Evolutionary conservation across 2,113 vertebrate genomes (phyloP).

Genomic region (Anhinga anhinga): DNA sequence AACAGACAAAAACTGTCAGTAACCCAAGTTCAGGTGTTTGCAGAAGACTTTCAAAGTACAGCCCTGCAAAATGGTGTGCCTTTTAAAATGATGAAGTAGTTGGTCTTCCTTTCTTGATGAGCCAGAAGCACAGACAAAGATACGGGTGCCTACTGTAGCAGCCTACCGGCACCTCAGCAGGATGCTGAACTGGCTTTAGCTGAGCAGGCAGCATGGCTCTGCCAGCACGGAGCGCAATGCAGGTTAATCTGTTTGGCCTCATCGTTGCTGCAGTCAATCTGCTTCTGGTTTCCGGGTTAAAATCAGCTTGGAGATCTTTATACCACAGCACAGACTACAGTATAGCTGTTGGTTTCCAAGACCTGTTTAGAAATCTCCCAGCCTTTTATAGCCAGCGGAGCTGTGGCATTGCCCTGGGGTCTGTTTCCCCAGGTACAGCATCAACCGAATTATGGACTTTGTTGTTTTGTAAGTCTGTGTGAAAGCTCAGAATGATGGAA

Average conservation of each 20-base stretch:
- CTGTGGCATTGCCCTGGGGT: neutral
- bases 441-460: neutral
- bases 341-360: neutral
- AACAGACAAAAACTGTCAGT: neutral
- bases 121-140: neutral
- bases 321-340: neutral
- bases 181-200: neutral
- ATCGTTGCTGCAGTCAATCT: neutral
- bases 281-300: neutral
- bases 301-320: neutral
- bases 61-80: neutral
- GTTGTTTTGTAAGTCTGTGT: neutral
- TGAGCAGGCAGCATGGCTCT: neutral
- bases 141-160: neutral
- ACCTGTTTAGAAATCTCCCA: neutral
- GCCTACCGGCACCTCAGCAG: neutral
- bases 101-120: neutral
- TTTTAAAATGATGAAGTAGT: neutral
- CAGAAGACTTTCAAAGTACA: neutral
- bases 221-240: neutral
- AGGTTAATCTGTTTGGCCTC: neutral
- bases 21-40: neutral
- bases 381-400: neutral
- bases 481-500: neutral
- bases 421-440: neutral